These are phyloP conservation scores for Formicarius rufipectus DNA, from an alignment of 2,113 vertebrate species.

Conservation along the genomic window DNA sequence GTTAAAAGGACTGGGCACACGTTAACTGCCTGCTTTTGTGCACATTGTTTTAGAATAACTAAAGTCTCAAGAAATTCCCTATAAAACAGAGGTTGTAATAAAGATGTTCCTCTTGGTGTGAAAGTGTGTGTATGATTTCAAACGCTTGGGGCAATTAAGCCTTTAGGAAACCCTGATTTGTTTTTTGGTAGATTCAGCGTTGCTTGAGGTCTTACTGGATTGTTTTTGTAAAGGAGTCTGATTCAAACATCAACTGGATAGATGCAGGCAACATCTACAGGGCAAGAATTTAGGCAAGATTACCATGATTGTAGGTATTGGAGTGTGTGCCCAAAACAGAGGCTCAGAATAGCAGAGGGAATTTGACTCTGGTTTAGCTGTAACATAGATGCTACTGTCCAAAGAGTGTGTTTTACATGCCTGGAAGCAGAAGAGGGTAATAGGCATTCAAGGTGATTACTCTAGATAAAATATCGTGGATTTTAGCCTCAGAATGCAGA, in stretches of 20 bases:
- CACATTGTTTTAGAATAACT: neutral
- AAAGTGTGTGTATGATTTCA: neutral
- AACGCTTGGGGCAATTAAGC: neutral
- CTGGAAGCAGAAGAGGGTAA: neutral
- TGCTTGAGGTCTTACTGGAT: neutral
- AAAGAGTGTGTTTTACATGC: neutral
- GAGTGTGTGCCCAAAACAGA: neutral
- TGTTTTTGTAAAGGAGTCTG: neutral
- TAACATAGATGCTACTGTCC: neutral
- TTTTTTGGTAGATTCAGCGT: neutral
- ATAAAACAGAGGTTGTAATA: neutral
- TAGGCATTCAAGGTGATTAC: neutral
- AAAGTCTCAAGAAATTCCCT: neutral
- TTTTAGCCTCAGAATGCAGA: neutral
- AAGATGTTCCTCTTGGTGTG: neutral
- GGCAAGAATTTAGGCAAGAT: neutral
- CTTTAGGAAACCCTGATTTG: neutral
- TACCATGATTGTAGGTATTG: neutral
- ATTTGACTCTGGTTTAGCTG: neutral
- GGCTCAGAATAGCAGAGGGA: neutral
- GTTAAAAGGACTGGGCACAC: neutral
- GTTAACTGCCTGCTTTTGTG: neutral
- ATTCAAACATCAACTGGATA: neutral
- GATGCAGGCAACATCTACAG: neutral
- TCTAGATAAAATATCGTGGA: neutral